These are phyloP conservation scores for Brachionus rotundiformis DNA, from an alignment of 1,140 invertebrate genomes.

Conservation along the genomic window DNA sequence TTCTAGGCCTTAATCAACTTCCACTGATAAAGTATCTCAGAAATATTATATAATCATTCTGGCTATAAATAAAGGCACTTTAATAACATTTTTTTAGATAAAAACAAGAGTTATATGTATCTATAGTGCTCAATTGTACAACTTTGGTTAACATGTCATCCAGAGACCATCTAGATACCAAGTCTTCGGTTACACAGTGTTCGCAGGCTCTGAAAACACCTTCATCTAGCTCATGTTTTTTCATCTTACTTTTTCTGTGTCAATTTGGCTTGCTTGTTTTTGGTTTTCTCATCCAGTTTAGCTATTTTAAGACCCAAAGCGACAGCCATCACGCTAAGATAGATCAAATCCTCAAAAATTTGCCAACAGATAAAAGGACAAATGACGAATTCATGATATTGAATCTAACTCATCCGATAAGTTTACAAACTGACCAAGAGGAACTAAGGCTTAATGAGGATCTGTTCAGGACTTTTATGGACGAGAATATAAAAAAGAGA, in stretches of 20 bases:
- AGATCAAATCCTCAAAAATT: neutral
- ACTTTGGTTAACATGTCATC: no score
- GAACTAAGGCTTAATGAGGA: neutral
- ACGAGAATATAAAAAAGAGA: neutral
- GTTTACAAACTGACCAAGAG: neutral
- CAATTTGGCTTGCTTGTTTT: neutral
- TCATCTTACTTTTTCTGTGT: neutral
- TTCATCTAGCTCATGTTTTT: neutral
- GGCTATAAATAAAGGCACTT: neutral
- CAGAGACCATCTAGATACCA: neutral
- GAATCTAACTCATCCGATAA: conserved; percentile 3
- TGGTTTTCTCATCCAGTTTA: conserved; percentile 18
- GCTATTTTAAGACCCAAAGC: neutral
- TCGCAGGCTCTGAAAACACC: neutral
- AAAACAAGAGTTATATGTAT: neutral
- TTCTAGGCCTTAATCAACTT: neutral
- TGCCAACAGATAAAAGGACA: neutral
- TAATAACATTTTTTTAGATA: neutral
- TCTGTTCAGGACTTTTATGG: neutral
- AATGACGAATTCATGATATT: conserved; percentile 5
- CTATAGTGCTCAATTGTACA: neutral
- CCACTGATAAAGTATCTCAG: neutral
- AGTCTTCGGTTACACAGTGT: neutral
- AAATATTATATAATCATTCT: neutral
- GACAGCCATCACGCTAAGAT: neutral